Base-by-base conservation (phyloP, 2,888 invertebrate genomes). In the Odiellus spinosus region DNA sequence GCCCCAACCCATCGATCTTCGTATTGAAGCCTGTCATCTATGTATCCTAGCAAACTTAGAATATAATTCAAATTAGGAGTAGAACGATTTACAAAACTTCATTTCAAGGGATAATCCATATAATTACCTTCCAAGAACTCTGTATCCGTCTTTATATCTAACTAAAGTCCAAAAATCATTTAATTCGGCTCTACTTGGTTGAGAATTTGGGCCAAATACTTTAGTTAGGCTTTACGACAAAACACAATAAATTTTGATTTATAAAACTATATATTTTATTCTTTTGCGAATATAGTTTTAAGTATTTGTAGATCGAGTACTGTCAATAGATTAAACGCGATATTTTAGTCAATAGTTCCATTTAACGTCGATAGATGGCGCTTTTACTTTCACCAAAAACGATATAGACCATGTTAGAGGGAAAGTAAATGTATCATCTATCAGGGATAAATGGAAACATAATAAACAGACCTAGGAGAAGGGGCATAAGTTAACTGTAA, bases 1-100 rank as follows among this genome's bases (percentile, higher is more conserved):
- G 61, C 63, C 32, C 60, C 59, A 11, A 61, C 59, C 64, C 64
- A 65, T 44, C 61, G 56, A 8, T 60, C 59, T 45, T 60, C 59
- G 52, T 61, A 50, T 17, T 45, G 42, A 10, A 46, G 41, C 40
- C 65, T 55, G 48, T 65, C 63, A 33, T 55, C 51, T 4, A 64
- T 57, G 45, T 63, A 65, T 4, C 57, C 49, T 4, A 55, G 33
- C 3, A 53, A 17, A 10, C 49, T 47, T 11, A 26, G 40, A 3
- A 38, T n/a, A 26, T 26, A 26, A 8, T 6, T 26, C 26, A 4
- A 26, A n/a, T n/a, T n/a, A n/a, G n/a, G n/a, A n/a, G n/a, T n/a
- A n/a, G n/a, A n/a, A n/a, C n/a, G n/a, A n/a, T n/a, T n/a, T n/a
- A n/a, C n/a, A n/a, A n/a, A n/a, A n/a, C n/a, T n/a, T n/a, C n/a